Conservation (phyloP, 2,113 vertebrate genomes). For the Pitta sordida region DNA sequence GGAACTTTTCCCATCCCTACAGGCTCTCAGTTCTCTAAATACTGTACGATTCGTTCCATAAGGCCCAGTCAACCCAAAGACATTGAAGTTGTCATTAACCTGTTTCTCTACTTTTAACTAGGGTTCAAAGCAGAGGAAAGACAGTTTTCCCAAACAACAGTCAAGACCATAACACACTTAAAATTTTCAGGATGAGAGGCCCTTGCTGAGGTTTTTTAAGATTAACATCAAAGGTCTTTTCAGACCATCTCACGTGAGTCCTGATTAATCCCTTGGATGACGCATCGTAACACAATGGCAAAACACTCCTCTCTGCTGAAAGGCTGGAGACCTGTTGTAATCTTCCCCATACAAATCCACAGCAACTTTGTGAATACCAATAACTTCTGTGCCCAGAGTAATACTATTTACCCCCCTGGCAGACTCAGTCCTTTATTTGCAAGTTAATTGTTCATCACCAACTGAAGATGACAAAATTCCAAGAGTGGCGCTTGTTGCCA, state of each 20-base stretch:
- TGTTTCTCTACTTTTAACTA: constrained; percentile 3
- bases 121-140: not conserved
- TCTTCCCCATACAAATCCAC: not conserved
- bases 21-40: not conserved
- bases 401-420: not conserved
- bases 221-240: constrained; percentile 14
- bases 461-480: not conserved
- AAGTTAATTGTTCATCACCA: not conserved
- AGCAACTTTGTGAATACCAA: not conserved
- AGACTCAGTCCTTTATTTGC: not conserved
- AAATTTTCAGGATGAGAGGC: not conserved
- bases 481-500: not conserved
- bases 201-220: not conserved
- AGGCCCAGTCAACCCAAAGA: not conserved
- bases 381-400: not conserved
- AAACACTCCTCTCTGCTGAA: not conserved
- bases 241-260: not conserved
- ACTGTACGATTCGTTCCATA: not conserved
- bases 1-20: not conserved
- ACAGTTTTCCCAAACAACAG: not conserved
- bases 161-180: not conserved
- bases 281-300: not conserved
- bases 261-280: constrained; percentile 7
- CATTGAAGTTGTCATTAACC: not conserved
- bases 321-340: not conserved